Evolutionary conservation across 2,888 invertebrate genomes (phyloP).

Genomic region (Sialis fuliginosa): DNA sequence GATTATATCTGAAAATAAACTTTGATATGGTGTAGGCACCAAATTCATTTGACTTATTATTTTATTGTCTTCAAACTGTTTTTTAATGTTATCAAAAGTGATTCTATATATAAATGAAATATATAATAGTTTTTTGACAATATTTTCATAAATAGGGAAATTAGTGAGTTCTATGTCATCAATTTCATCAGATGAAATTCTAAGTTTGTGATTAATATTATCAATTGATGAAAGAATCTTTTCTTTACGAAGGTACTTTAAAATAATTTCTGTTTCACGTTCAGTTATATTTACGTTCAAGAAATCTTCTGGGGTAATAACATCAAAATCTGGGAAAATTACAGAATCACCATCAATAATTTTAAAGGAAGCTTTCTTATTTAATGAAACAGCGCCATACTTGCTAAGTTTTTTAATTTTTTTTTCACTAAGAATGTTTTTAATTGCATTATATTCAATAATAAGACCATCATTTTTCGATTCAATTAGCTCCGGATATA

Average conservation of each 20-base stretch:
- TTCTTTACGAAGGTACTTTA: constrained; percentile 5
- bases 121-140: constrained; percentile 6
- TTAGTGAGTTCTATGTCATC: constrained; percentile 5
- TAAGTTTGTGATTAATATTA: constrained; percentile 5
- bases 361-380: constrained; percentile 8
- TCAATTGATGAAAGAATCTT: constrained; percentile 4
- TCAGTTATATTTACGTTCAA: constrained; percentile 3
- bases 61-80: no score
- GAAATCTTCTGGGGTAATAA: constrained; percentile 9
- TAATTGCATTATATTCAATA: constrained; percentile 4
- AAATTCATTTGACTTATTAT: no score
- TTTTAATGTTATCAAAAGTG: constrained; percentile 7
- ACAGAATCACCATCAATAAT: constrained; percentile 2
- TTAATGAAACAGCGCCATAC: constrained; percentile 6
- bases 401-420: constrained; percentile 7
- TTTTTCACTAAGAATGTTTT: not conserved
- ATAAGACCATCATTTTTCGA: not conserved
- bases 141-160: constrained; percentile 7
- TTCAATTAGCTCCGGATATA: not conserved
- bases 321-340: constrained; percentile 8
- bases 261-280: constrained; percentile 7
- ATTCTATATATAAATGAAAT: constrained; percentile 9
- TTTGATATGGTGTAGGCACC: no score
- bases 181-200: constrained; percentile 6
- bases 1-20: no score